A percentile compares a stretch with the other conserved stretches of the same genome.
Evolutionary conservation across 2,797 vertebrate genomes (phyloP).

Genomic region (Phrynocephalus guinanensis): DNA sequence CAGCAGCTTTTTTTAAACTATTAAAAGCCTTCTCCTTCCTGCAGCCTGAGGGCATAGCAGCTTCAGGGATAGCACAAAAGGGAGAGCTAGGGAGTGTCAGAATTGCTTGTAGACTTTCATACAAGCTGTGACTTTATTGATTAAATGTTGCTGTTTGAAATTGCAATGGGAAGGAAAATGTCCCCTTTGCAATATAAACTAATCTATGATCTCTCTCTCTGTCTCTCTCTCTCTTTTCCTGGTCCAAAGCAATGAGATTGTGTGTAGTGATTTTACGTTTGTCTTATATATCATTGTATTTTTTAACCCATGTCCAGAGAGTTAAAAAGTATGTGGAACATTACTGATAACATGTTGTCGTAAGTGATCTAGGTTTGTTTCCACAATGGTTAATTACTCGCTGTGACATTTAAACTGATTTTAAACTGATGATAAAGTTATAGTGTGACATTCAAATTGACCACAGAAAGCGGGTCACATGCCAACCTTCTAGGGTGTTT

Average conservation of each 20-base stretch:
- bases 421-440: constrained; percentile 28
- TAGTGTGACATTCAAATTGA: constrained; percentile 57
- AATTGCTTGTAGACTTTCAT: background rate
- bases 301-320: constrained; percentile 43
- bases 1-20: too few relatives aligned
- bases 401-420: constrained; percentile 69
- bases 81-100: too few relatives aligned
- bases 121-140: background rate
- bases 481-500: constrained; percentile 31
- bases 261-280: background rate
- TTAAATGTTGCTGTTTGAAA: background rate
- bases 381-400: constrained; percentile 70
- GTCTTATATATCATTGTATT: background rate
- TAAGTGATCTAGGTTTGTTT: constrained; percentile 66
- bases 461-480: constrained; percentile 42
- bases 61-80: too few relatives aligned
- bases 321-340: constrained; percentile 56
- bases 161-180: too few relatives aligned
- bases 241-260: background rate
- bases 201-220: background rate
- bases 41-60: too few relatives aligned
- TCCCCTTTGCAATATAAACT: background rate
- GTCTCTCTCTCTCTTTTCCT: background rate
- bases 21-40: too few relatives aligned
- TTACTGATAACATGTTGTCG: constrained; percentile 44